Evolutionary conservation across 2,113 vertebrate genomes (phyloP).

Genomic region (Sebastes fasciatus): DNA sequence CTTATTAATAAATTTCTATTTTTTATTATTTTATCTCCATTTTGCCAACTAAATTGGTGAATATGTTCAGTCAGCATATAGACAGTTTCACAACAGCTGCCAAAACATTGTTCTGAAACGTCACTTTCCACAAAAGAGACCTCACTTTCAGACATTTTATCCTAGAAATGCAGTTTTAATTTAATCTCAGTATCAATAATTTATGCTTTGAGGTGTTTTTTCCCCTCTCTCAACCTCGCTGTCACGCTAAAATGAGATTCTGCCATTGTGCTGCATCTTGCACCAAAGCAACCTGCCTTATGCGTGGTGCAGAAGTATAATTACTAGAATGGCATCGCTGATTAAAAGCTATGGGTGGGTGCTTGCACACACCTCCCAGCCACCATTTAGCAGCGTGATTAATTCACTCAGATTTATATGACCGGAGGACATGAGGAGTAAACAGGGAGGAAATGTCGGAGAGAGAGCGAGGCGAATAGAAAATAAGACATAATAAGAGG

Average conservation of each 20-base stretch:
- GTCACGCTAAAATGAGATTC: constrained; percentile 50
- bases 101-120: constrained; percentile 13
- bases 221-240: constrained; percentile 1
- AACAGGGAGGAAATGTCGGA: constrained; percentile 19
- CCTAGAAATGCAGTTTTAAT: constrained; percentile 43
- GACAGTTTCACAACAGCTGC: constrained; percentile 16
- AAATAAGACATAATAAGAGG: constrained; percentile 39
- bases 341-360: constrained; percentile 58
- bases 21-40: background rate
- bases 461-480: constrained; percentile 22
- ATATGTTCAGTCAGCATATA: background rate
- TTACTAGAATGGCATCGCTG: constrained; percentile 51
- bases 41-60: background rate
- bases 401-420: constrained; percentile 45
- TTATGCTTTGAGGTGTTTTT: constrained; percentile 35
- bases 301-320: constrained; percentile 43
- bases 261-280: constrained; percentile 42
- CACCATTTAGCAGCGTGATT: constrained; percentile 61
- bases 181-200: constrained; percentile 56
- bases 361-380: constrained; percentile 50
- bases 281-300: constrained; percentile 44
- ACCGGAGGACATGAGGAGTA: constrained; percentile 20
- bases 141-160: constrained; percentile 23
- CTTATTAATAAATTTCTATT: background rate
- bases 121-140: constrained; percentile 26